Evolutionary conservation across 2,888 invertebrate species (phyloP).

Genomic region (Chironomus riparius): DNA sequence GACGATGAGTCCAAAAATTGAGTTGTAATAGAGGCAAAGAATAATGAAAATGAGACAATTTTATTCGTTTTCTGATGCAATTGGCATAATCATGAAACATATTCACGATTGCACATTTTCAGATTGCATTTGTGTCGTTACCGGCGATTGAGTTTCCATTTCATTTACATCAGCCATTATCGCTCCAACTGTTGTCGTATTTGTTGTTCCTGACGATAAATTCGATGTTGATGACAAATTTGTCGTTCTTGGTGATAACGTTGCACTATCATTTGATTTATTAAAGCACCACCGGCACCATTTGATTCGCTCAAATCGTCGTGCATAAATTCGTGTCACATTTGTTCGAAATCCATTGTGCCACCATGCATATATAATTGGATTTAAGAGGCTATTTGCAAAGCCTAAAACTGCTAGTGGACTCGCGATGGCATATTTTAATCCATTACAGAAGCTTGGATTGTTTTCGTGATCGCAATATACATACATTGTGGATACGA

Average conservation of each 20-base stretch:
- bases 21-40: too few species aligned
- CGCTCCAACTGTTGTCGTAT: neutral
- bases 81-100: too few species aligned
- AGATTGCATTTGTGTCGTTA: neutral
- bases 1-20: too few species aligned
- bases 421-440: slow-evolving; percentile 47
- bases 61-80: too few species aligned
- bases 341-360: slow-evolving; percentile 54
- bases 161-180: neutral
- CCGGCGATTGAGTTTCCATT: neutral
- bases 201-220: slow-evolving; percentile 6
- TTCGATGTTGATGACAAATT: slow-evolving; percentile 22
- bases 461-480: slow-evolving; percentile 45
- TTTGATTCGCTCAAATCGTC: neutral
- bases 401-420: slow-evolving; percentile 53
- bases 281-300: slow-evolving; percentile 18
- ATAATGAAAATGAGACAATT: too few species aligned
- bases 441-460: slow-evolving; percentile 44
- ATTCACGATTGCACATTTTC: too few species aligned
- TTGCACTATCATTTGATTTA: slow-evolving; percentile 2
- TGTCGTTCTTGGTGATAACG: neutral
- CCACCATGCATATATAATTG: slow-evolving; percentile 62
- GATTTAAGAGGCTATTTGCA: slow-evolving; percentile 53
- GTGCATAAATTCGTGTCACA: slow-evolving; percentile 39
- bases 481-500: slow-evolving; percentile 48